Percentiles rank a stretch among this genome's conserved stretches.
phyloP scores from a whole-genome alignment of 37 sponge, comb jelly and placozoan species.

The Beroe ovata region DNA sequence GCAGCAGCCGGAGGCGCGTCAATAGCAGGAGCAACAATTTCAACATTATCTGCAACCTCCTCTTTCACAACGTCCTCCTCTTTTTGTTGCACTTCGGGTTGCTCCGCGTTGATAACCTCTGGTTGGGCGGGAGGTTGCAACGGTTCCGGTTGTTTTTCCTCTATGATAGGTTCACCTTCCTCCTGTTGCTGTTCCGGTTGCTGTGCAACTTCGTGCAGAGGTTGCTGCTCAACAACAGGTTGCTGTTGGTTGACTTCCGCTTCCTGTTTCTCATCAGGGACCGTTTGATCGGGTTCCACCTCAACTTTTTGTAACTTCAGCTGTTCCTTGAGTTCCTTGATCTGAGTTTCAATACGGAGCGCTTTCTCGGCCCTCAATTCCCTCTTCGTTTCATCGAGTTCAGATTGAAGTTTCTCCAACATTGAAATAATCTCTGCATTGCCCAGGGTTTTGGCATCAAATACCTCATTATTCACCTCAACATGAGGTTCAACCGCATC shows the following conservation, averaged over 20 bases:
- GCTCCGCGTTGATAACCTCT: not conserved
- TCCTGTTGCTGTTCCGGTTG: not conserved
- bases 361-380: slow-evolving; percentile 56
- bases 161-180: too few relatives aligned
- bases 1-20: not conserved
- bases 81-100: not conserved
- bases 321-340: slow-evolving; percentile 53
- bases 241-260: not conserved
- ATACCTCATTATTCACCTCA: not conserved
- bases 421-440: slow-evolving; percentile 16
- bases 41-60: not conserved
- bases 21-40: not conserved
- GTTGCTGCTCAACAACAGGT: not conserved
- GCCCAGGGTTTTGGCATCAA: not conserved
- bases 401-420: slow-evolving; percentile 47
- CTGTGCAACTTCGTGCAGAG: not conserved
- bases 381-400: slow-evolving; percentile 43
- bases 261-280: not conserved
- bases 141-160: not conserved
- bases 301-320: slow-evolving; percentile 5
- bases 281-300: not conserved
- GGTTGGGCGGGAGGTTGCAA: not conserved
- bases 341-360: slow-evolving; percentile 42
- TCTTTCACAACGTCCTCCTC: not conserved
- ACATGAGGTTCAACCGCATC: not conserved